These are phyloP conservation scores for Drosophila subquinaria DNA, from an alignment of 2,888 invertebrate genomes.

Conservation along the genomic window DNA sequence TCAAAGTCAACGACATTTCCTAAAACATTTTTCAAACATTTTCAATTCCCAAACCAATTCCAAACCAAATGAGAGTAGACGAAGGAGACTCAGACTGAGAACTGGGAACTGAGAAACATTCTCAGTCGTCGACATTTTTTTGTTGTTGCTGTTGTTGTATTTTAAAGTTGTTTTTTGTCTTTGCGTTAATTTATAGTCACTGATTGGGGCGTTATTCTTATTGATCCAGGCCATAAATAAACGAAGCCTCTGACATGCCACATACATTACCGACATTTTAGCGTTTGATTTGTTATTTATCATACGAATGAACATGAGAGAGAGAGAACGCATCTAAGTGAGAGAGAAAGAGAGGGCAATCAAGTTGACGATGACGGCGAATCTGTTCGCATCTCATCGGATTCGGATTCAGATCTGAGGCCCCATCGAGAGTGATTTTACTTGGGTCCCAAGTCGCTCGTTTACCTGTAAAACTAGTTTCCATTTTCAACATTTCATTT, in stretches of 20 bases:
- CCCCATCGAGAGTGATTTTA: conserved; percentile 46
- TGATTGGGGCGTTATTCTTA: conserved; percentile 83
- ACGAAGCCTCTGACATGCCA: conserved; percentile 78
- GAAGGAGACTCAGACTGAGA: conserved; percentile 1
- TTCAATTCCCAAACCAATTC: conserved; percentile 36
- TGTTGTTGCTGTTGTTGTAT: conserved; percentile 18
- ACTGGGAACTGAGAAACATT: conserved; percentile 19
- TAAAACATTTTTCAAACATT: conserved; percentile 40
- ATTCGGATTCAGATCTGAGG: conserved; percentile 36
- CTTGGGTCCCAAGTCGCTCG: conserved; percentile 31
- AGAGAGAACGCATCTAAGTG: conserved; percentile 12
- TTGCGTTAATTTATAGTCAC: conserved; percentile 83
- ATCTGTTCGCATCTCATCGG: conserved; percentile 44
- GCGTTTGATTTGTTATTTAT: conserved; percentile 83
- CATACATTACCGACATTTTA: conserved; percentile 83
- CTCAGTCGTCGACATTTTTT: conserved; percentile 13
- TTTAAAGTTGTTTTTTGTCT: conserved; percentile 77
- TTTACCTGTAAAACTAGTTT: conserved; percentile 82
- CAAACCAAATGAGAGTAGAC: conserved; percentile 6
- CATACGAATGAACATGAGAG: conserved; percentile 67
- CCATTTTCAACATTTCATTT: conserved; percentile 61
- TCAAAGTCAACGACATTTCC: conserved; percentile 55
- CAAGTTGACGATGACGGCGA: conserved; percentile 56
- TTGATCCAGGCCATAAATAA: conserved; percentile 83
- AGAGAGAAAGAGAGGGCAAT: conserved; percentile 39